These are phyloP conservation scores for Blennius ocellaris DNA, from an alignment of 2,113 vertebrate genomes.

Conservation along the genomic window DNA sequence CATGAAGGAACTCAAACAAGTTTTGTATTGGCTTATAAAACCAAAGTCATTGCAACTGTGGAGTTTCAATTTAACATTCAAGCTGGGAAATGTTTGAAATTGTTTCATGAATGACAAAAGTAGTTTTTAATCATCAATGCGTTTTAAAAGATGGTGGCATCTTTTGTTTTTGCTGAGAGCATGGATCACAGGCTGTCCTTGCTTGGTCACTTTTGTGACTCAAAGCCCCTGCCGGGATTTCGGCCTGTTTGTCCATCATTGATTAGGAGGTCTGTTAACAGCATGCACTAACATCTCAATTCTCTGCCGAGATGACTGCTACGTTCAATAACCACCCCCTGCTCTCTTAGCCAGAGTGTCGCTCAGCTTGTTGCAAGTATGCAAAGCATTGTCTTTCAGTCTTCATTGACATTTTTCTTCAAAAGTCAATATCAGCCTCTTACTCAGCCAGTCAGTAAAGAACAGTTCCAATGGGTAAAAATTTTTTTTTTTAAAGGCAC, in stretches of 20 bases:
- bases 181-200: slow-evolving; percentile 27
- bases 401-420: slow-evolving; percentile 64
- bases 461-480: slow-evolving; percentile 28
- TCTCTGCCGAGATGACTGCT: slow-evolving; percentile 49
- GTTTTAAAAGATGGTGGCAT: slow-evolving; percentile 2
- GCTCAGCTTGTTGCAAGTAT: slow-evolving; percentile 53
- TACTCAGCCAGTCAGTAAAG: slow-evolving; percentile 61
- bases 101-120: slow-evolving; percentile 8
- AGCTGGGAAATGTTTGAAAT: slow-evolving; percentile 17
- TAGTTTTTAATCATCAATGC: slow-evolving; percentile 14
- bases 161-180: slow-evolving; percentile 38
- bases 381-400: slow-evolving; percentile 62
- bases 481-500: too few species aligned
- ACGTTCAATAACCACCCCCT: slow-evolving; percentile 64
- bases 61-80: slow-evolving; percentile 7
- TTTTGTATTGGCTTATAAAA: slow-evolving; percentile 34
- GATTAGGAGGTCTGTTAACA: slow-evolving; percentile 71
- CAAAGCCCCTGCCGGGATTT: slow-evolving; percentile 40
- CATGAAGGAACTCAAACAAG: slow-evolving; percentile 31
- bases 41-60: not conserved
- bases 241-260: slow-evolving; percentile 61
- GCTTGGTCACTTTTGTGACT: slow-evolving; percentile 35
- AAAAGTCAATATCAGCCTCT: slow-evolving; percentile 76
- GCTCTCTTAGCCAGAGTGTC: slow-evolving; percentile 41
- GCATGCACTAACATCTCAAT: slow-evolving; percentile 54